These are phyloP conservation scores for Danionella dracula DNA, from an alignment of 2,797 vertebrate genomes.

Conservation along the genomic window DNA sequence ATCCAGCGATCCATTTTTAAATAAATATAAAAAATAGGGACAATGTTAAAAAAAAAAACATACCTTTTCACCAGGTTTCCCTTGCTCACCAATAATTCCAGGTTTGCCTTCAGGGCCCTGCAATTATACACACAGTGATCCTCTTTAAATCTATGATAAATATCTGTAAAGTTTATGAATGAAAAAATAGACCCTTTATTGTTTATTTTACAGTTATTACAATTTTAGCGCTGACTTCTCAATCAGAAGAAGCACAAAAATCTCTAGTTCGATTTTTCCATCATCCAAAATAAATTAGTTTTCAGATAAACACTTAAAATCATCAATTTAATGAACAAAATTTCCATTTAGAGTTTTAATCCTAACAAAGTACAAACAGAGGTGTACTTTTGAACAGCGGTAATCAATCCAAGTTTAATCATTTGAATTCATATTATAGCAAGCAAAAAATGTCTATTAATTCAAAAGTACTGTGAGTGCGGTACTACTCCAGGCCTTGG, in stretches of 20 bases:
- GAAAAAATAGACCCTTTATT: no score
- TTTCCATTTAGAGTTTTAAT: no score
- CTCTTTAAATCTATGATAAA: no score
- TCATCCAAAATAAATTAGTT: not conserved
- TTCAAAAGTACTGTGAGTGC: not conserved
- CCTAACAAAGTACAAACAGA: no score
- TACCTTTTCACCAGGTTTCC: conserved; percentile 87
- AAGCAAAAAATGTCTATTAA: not conserved
- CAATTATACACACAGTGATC: conserved; percentile 13
- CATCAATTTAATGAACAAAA: no score
- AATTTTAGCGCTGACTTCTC: not conserved
- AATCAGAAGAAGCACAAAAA: not conserved
- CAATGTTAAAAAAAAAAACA: not conserved
- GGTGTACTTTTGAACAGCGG: no score
- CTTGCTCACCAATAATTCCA: conserved; percentile 83
- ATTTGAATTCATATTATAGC: no score
- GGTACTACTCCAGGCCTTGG: not conserved
- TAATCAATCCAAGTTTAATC: no score
- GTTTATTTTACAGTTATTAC: no score
- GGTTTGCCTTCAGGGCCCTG: conserved; percentile 93
- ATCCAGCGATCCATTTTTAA: no score
- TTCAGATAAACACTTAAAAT: not conserved
- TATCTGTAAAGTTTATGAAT: no score
- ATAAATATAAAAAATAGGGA: not conserved
- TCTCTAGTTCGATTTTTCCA: not conserved